Evolutionary conservation across 2,797 vertebrate species (phyloP).

Genomic region (Okamejei kenojei): DNA sequence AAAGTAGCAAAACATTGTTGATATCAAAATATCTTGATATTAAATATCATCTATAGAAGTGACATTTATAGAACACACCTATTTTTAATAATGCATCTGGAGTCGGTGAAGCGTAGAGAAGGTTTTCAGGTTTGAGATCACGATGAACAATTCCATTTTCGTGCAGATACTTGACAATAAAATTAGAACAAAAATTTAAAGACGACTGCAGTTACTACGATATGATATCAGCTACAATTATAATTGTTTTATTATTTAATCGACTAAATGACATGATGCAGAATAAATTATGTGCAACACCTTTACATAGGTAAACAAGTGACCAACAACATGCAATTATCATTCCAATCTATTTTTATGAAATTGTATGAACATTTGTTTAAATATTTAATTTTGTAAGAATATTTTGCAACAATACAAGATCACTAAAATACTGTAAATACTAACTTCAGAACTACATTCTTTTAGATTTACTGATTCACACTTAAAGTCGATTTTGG

Average conservation of each 20-base stretch:
- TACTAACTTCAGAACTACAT: background rate
- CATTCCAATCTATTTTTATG: background rate
- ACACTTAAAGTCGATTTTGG: background rate
- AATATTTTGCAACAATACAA: background rate
- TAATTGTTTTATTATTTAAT: background rate
- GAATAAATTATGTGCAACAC: background rate
- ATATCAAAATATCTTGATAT: background rate
- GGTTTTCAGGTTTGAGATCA: conserved; percentile 79
- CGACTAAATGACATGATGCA: background rate
- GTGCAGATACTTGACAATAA: conserved; percentile 67
- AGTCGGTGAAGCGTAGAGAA: conserved; percentile 75
- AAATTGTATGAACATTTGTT: background rate
- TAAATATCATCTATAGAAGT: background rate
- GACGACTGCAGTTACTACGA: conserved; percentile 37
- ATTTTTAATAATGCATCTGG: conserved; percentile 79
- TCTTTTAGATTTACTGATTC: background rate
- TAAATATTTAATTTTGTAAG: background rate
- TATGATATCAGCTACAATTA: background rate
- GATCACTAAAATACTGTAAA: background rate
- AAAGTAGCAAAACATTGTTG: background rate
- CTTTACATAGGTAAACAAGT: background rate
- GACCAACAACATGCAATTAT: background rate
- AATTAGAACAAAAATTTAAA: conserved; percentile 40
- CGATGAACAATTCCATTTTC: conserved; percentile 80
- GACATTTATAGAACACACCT: conserved; percentile 52